Evolutionary conservation across 2,888 invertebrate genomes (phyloP), one percentile per base, ranked within the genome.

Genomic region (Ectemnius continuus): DNA sequence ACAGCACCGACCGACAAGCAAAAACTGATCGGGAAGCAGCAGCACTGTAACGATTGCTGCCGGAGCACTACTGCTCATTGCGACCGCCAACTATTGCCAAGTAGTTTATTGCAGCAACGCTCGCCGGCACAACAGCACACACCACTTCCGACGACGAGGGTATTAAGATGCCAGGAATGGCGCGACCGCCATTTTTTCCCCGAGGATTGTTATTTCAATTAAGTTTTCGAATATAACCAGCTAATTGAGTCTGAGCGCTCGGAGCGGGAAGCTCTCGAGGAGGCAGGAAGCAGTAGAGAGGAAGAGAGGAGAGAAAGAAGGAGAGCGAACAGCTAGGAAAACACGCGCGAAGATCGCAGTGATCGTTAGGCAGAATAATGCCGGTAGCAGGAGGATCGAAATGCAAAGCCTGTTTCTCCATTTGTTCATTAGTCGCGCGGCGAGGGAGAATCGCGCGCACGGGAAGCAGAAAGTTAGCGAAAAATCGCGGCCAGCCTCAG

Each of bases 401-500:
- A 52, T 52, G 52, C 16, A 52, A 72, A 66, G 45, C 47, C 18
- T 14, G 56, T 23, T 72, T 76, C 66, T 72, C 72, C 65, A 57
- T 58, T 47, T 28, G 68, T 76, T 72, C 68, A 76, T 72, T 72
- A 76, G 65, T 16, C 58, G 23, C 45, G 60, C 46, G 60, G 36
- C 20, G 16, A 45, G 59, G 48, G 63, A 28, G 72, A 28, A 3
- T 60, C 65, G n/a, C 71, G 72, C 68, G 72, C 66, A 57, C 61
- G 36, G 36, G 36, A 36, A 36, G 66, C 72, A 69, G 76, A 77
- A 77, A 62, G 47, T 57, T n/a, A 20, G 8, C 65, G 70, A 76
- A 76, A 68, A 64, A 60, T 66, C 59, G 46, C 26, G 20, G 14
- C 26, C 28, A 6, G 26, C 59, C 56, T 20, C 26, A 61, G 48